Evolutionary conservation across 2,888 invertebrate species (phyloP), one percentile per base, ranked within the genome.

Genomic region (Petrolisthes manimaculis): DNA sequence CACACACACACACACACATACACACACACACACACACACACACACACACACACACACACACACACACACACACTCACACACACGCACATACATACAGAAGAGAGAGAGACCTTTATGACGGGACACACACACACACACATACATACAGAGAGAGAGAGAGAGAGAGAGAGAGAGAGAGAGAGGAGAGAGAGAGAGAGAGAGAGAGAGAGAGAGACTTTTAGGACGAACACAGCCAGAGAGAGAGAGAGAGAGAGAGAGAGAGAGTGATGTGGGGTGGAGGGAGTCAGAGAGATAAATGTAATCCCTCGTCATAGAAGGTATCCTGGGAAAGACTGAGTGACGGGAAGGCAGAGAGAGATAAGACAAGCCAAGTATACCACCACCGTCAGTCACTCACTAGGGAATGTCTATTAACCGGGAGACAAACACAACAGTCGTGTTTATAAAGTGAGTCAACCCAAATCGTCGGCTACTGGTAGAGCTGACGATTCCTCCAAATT

Each of bases 81-180:
- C n/a, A n/a, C n/a, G n/a, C n/a, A n/a, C n/a, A n/a, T n/a, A n/a
- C n/a, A n/a, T n/a, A n/a, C n/a, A n/a, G n/a, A n/a, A n/a, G 78
- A 78, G 78, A 78, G 78, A 78, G 51, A 37, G 78, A 78, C 18
- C 61, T 18, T 18, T 12, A 18, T 1, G 18, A 18, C 61, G 61
- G 78, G n/a, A n/a, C n/a, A n/a, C n/a, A 78, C n/a, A 78, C 3
- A 77, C 12, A 12, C 4, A 51, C 24, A 18, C 51, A 3, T 14
- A 78, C 18, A 8, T 51, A 5, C 14, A 51, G 14, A 18, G 18
- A 78, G 53, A 37, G 37, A 14, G 53, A 51, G 78, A 51, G 51
- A 51, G 78, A 78, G 78, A 78, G 78, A 78, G 78, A 51, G 51
- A 51, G 78, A 78, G 12, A 78, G 51, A 53, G n/a, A 53, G 9